Evolutionary conservation across 2,888 invertebrate species (phyloP), one percentile per base, ranked within the genome.

Genomic region (Drosophila kambysellisi): DNA sequence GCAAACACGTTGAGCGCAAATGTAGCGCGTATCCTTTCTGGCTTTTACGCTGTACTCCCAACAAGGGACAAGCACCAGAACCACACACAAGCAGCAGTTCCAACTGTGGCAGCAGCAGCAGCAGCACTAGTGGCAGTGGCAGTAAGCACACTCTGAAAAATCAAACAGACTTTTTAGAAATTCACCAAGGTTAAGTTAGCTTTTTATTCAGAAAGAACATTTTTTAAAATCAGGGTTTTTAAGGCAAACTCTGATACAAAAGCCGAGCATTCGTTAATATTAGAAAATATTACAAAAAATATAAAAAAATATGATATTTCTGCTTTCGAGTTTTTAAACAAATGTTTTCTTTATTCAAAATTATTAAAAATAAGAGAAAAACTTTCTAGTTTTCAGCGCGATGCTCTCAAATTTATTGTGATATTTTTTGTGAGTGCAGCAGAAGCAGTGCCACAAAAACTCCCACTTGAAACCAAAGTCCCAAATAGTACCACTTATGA

Each of bases 1-100:
- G 77, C 82, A 81, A 74, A 87, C 84, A 85, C 75, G 89, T 87
- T 87, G 81, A 80, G 89, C 88, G 85, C 82, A 86, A 86, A 89
- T 89, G 89, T 89, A 84, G 88, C 85, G 88, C 88, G 78, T 73
- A 84, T 86, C 85, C 85, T 87, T 89, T 88, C 78, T 87, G 79
- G 89, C 88, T 82, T 80, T 81, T 81, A 71, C 74, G 65, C 74
- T 69, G 62, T 58, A 54, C 67, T 66, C 56, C 25, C 62, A 53
- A 52, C 41, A 61, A 46, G 61, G 67, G 50, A 63, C 59, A 79
- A 65, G 70, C 39, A 63, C 62, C 77, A 67, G 61, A 51, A 68
- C 50, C 68, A 68, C 46, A 30, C 51, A 51, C 6, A 30, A 51
- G 51, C 51, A 12, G 50, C 37, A 58, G 33, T 25, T 32, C 46